Evolutionary conservation across 2,797 vertebrate species (phyloP).

Genomic region (Merluccius polli): DNA sequence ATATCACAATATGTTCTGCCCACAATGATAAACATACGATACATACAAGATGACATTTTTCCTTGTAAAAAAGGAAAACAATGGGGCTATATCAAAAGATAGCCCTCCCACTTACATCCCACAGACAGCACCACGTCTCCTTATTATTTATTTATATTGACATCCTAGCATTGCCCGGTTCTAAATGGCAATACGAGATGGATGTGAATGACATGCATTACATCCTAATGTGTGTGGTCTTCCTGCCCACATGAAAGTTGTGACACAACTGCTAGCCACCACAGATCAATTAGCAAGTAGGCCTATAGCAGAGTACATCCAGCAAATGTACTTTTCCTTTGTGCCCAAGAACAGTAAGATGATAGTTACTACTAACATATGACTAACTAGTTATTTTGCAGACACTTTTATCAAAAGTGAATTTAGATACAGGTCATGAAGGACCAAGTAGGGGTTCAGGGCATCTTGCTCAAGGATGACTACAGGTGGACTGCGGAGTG

Average conservation of each 20-base stretch:
- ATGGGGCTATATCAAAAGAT: not conserved
- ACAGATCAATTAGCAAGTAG: not conserved
- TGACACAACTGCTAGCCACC: not conserved
- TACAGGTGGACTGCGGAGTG: not conserved
- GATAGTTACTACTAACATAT: not conserved
- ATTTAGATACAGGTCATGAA: not conserved
- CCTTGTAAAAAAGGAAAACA: too few relatives aligned
- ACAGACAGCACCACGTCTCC: not conserved
- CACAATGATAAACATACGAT: too few relatives aligned
- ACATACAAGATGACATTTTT: too few relatives aligned
- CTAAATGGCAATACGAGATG: not conserved
- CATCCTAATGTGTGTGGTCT: not conserved
- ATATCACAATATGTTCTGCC: not conserved
- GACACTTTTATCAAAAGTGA: not conserved
- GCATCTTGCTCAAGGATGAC: not conserved
- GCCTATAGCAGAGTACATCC: not conserved
- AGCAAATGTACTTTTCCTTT: not conserved
- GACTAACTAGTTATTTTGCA: not conserved
- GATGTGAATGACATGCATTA: not conserved
- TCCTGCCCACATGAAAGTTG: not conserved
- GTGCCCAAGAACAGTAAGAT: not conserved
- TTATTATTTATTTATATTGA: not conserved
- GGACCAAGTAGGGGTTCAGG: not conserved
- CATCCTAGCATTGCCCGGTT: not conserved
- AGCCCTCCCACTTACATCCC: not conserved